phyloP scores from a whole-genome alignment of 2,797 vertebrate genomes.

The Pseudochirops corinnae region DNA sequence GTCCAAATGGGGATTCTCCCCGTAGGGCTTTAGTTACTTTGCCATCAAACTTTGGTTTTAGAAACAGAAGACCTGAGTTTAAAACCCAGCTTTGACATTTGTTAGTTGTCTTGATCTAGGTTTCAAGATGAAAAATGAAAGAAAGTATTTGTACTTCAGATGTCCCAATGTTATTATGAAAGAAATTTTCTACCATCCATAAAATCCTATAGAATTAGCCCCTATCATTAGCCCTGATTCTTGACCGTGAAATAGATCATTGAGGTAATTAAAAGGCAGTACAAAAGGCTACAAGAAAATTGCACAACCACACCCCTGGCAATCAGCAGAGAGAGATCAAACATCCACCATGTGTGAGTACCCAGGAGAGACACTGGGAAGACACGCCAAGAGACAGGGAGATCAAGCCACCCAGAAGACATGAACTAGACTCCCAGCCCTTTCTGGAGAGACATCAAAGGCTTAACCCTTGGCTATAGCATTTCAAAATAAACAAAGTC shows the following conservation, averaged over 20 bases:
- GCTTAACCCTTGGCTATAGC: slow-evolving; percentile 76
- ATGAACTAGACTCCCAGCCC: slow-evolving; percentile 73
- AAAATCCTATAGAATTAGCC: neutral
- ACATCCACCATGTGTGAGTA: slow-evolving; percentile 55
- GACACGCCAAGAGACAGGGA: slow-evolving; percentile 56
- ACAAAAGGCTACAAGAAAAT: slow-evolving; percentile 69
- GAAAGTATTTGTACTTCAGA: neutral
- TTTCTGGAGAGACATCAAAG: slow-evolving; percentile 81
- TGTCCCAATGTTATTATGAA: neutral
- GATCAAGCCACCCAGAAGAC: slow-evolving; percentile 72
- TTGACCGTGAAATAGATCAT: slow-evolving; percentile 54
- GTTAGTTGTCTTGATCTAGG: neutral
- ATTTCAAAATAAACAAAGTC: slow-evolving; percentile 81
- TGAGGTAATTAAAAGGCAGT: slow-evolving; percentile 55
- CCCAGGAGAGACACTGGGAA: slow-evolving; percentile 68
- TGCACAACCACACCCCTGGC: slow-evolving; percentile 30
- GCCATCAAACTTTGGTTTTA: neutral
- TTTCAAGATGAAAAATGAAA: neutral
- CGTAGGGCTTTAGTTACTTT: neutral
- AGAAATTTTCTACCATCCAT: neutral
- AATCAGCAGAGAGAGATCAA: slow-evolving; percentile 70
- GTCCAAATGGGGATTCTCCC: neutral
- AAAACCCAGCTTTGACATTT: neutral
- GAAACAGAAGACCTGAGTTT: neutral
- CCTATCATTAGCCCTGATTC: neutral